Evolutionary conservation across 1,140 invertebrate species (phyloP), one percentile per base, ranked within the genome.

Genomic region (Polyergus mexicanus): DNA sequence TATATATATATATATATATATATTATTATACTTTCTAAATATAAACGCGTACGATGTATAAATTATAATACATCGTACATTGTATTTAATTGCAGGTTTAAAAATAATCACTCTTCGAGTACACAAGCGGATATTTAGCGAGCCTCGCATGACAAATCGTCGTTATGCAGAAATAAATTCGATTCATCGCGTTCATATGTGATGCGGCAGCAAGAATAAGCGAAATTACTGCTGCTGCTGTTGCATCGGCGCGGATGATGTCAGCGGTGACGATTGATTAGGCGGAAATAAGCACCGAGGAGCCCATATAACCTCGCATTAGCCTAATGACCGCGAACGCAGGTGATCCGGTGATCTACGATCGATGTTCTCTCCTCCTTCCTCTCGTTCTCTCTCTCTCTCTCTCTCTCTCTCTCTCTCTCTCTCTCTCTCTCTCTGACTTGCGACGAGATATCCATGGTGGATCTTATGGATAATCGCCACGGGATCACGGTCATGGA

Each of bases 301-400:
- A 58, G 63, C 44, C 84, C n/a, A 69, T 85, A 80, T 89, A 89
- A 86, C 80, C 84, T 66, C 71, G 78, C 87, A 90, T 91, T 89
- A 89, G 87, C 87, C 85, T 90, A 91, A 91, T 84, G 90, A 90
- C 88, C 85, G 89, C 74, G 74, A 74, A 85, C 72, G 83, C 89
- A 85, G 87, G 80, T 87, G 85, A 90, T 88, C 85, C 81, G 77
- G 85, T 91, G 90, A 91, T 91, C 90, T 85, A 88, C 85, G 90
- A 86, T 90, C 88, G 74, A 68, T 80, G 81, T 54, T 69, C 62
- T 8, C 62, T 56, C 19, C 63, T 19, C 38, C 28, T 35, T 54
- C 28, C 66, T 25, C n/a, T 6, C 11, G 0, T 41, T 32, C 69
- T 5, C 35, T 19, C 25, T 3, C 35, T 19, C 25, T 3, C 35